Conservation (phyloP, 2,797 vertebrate genomes). For the Eulemur mongoz region DNA sequence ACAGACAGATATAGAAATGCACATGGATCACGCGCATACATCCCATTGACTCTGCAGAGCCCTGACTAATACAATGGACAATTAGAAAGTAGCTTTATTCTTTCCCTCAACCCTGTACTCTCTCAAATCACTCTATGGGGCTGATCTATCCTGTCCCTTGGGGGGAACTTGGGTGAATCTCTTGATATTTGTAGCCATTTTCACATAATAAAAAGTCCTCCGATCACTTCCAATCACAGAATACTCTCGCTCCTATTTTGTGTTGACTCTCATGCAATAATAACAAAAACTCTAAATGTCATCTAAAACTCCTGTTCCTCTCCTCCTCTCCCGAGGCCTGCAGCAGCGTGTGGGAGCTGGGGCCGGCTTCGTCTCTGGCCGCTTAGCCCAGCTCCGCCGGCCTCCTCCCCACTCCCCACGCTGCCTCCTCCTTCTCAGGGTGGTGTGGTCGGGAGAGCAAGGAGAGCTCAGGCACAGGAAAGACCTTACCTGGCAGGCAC, state of each 20-base stretch:
- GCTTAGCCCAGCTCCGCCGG: background rate
- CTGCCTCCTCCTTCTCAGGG: background rate
- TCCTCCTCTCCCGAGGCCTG: background rate
- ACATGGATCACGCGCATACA: background rate
- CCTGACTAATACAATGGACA: background rate
- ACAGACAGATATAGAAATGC: background rate
- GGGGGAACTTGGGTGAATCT: background rate
- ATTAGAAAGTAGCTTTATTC: background rate
- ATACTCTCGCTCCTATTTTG: background rate
- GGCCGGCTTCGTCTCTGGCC: background rate
- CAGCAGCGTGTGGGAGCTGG: fast-evolving
- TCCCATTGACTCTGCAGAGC: background rate
- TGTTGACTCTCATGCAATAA: background rate
- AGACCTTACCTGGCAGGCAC: background rate
- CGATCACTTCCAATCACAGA: background rate
- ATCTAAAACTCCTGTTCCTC: background rate
- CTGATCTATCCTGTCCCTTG: background rate
- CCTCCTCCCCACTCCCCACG: too few species aligned
- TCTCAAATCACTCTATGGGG: background rate
- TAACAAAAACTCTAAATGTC: background rate
- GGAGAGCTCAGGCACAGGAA: background rate
- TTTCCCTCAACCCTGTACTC: background rate
- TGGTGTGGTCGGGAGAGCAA: fast-evolving
- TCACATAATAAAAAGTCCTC: background rate
- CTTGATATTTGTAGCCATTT: background rate